Evolutionary conservation across 2,113 vertebrate species (phyloP), one percentile per base, ranked within the genome.

Genomic region (Ceyx melanurus): DNA sequence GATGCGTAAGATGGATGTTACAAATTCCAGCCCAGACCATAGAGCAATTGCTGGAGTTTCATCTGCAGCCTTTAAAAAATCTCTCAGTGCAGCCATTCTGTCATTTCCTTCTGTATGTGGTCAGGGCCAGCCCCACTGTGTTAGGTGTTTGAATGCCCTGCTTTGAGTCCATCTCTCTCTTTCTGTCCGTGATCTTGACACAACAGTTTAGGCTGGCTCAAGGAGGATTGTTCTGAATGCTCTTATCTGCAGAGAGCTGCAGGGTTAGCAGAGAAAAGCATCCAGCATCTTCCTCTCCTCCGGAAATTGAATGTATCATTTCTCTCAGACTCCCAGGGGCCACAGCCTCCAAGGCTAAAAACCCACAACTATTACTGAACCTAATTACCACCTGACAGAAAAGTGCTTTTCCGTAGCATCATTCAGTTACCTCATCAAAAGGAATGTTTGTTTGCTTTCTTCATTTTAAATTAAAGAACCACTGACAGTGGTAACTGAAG

Each of bases 331-430:
- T 94, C 92, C 89, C 91, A 94, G 82, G 89, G 95, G 95, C 95
- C 79, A 88, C 72, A 94, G 94, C 87, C 89, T 95, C 75, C 87
- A 87, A 85, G 91, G 89, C 89, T 95, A 87, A 94, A 95, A 96
- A 83, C 75, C 89, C 91, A 93, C 70, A 45, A 86, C 94, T 88
- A 91, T 94, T 95, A 94, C 94, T 67, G 92, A 96, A 96, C 95
- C 96, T 95, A 95, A 96, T 96, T 96, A 96, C 94, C 92, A 96
- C 87, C 94, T 93, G 94, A 95, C 91, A 95, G 91, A 82, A 86
- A 91, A 96, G 82, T 94, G 87, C 85, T 93, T 77, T 93, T 91
- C 91, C 5, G 2, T 72, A 77, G 87, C 87, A 91, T 94, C 87
- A 83, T 88, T 81, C 94, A 71, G 94, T 93, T 96, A 92, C 92